Base-by-base conservation (phyloP, 2,888 invertebrate genomes). In the Lithophane leautieri region DNA sequence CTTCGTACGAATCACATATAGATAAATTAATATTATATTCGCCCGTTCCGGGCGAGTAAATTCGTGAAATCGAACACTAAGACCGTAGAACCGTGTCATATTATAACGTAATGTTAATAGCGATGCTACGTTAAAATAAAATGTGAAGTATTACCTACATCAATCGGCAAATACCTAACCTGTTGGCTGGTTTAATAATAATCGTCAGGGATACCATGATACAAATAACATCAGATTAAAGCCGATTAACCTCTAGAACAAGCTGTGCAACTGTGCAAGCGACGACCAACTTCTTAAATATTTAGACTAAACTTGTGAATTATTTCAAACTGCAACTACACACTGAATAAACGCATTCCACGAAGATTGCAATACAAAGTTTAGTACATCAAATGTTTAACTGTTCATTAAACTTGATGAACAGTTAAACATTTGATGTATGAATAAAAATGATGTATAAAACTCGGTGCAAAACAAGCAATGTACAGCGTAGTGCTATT, bases 401-500 rank as follows among this genome's bases (percentile, higher is more conserved):
- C 85, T 85, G 88, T 89, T 90, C 88, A 91, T 92, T 88, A 90
- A 86, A n/a, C n/a, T n/a, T n/a, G n/a, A n/a, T n/a, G n/a, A n/a
- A n/a, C n/a, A n/a, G n/a, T n/a, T n/a, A n/a, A n/a, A n/a, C n/a
- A n/a, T n/a, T n/a, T n/a, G n/a, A n/a, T n/a, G n/a, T n/a, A n/a
- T n/a, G n/a, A n/a, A n/a, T n/a, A n/a, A n/a, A n/a, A n/a, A n/a
- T n/a, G n/a, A n/a, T n/a, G n/a, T n/a, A n/a, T n/a, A n/a, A n/a
- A n/a, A n/a, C n/a, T n/a, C n/a, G n/a, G n/a, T n/a, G n/a, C n/a
- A n/a, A n/a, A n/a, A n/a, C n/a, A n/a, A n/a, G n/a, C n/a, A n/a
- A n/a, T n/a, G n/a, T n/a, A n/a, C n/a, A n/a, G n/a, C n/a, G n/a
- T n/a, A n/a, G n/a, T n/a, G n/a, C n/a, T n/a, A n/a, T n/a, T n/a